Evolutionary conservation across 2,888 invertebrate genomes (phyloP), one percentile per base, ranked within the genome.

Genomic region (Volucella inanis): DNA sequence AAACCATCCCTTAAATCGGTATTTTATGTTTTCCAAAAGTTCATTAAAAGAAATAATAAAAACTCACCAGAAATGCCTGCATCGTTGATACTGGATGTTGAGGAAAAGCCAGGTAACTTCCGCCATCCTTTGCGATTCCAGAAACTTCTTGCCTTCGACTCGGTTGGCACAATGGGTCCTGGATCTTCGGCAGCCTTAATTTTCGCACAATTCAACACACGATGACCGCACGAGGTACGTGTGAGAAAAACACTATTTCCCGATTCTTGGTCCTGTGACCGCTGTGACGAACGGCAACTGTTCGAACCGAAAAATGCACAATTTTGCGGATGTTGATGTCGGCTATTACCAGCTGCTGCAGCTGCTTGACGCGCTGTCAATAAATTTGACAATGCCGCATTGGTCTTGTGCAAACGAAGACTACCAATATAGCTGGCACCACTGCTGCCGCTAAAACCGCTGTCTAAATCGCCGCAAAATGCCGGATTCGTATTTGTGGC

Each of bases 371-470:
- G 89, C 10, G 90, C 89, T 43, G 89, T 89, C 79, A 90, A 88
- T 52, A 90, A 88, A 87, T 89, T 90, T 39, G 89, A 88, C 11
- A 89, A 83, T 31, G 89, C 89, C 41, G 89, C 90, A 84, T 92
- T 92, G 15, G 91, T 91, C 77, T 92, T 92, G 77, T 91, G 91
- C 74, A 92, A 89, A 77, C 95, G 93, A 87, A 95, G 92, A 90
- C 95, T 95, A 79, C 95, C 95, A 10, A 95, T 95, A 92, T 96
- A 96, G 92, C 96, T 96, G 88, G 96, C 96, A 88, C 96, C 96
- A 90, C 96, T 96, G 92, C 96, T 96, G 88, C 96, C 96, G 92
- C 96, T 96, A 92, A 96, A 96, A 68, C 96, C 96, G 91, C 96
- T 96, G 92, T 96, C 96, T 90, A 96, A 93, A 92, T 95, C 95